Evolutionary conservation across 2,888 invertebrate genomes (phyloP), one percentile per base, ranked within the genome.

Genomic region (Troglohyphantes excavatus): DNA sequence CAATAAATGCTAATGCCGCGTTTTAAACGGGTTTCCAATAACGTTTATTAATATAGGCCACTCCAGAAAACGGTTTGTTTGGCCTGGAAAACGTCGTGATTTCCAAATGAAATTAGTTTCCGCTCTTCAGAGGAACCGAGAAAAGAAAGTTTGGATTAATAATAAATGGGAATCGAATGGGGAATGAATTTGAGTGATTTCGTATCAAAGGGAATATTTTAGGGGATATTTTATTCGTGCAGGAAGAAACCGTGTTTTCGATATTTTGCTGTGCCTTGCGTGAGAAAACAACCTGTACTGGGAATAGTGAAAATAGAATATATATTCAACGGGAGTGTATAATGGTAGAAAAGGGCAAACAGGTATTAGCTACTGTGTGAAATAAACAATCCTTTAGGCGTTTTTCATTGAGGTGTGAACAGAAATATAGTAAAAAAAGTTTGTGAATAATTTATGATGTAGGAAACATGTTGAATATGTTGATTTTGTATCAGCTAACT

Each of bases 1-100:
- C 82, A 46, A 82, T 82, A 83, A 83, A 83, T 73, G 83, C 59
- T 73, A 83, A 83, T 43, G 63, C 23, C 43, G n/a, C 59, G 63
- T 19, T 73, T 72, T 83, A 83, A 83, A 73, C 83, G 73, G 83
- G 73, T 83, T 83, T 73, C 83, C 83, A 33, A 83, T 83, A 83
- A 65, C 23, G 73, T 43, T 72, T 83, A 83, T 83, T 82, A 82
- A 82, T 82, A 82, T 61, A 59, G 39, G 82, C 23, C 23, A 78
- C 76, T 78, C 17, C 39, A 63, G 39, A 9, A 26, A 78, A 78
- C 29, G 23, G 63, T 46, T 72, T 72, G 76, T 63, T 7, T 17
- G n/a, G 11, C 29, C 11, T 26, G n/a, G 2, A 19, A 19, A 23
- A 75, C 59, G 59, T 65, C 39, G 82, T 70, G 82, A 82, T 70